These are phyloP conservation scores for Cyclophora punctaria DNA, from an alignment of 2,888 invertebrate species.

Conservation along the genomic window DNA sequence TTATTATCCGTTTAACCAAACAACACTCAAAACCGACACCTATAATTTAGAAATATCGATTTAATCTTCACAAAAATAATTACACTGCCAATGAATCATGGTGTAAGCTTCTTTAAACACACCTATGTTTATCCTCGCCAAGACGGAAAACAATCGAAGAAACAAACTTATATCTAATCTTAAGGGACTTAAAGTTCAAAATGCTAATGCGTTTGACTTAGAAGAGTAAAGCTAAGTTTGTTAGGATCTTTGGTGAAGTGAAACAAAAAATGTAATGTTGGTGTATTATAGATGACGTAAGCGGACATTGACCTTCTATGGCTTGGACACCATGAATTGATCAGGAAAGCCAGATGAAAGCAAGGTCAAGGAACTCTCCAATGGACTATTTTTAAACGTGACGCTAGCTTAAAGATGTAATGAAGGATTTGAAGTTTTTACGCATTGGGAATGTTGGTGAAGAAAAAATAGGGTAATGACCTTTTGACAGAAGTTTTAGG, in stretches of 20 bases:
- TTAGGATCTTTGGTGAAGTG: slow-evolving; percentile 29
- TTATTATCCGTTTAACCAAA: background rate
- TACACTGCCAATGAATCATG: slow-evolving; percentile 2
- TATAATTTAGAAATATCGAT: too few relatives aligned
- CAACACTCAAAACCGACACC: too few relatives aligned
- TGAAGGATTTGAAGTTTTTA: too few relatives aligned
- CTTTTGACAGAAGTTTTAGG: too few relatives aligned
- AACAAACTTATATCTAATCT: too few relatives aligned
- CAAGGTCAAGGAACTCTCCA: slow-evolving; percentile 26
- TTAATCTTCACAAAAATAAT: background rate
- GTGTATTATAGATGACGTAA: slow-evolving; percentile 58
- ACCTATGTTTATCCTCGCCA: too few relatives aligned
- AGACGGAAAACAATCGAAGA: too few relatives aligned
- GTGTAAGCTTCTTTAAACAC: slow-evolving; percentile 1
- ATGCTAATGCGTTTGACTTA: too few relatives aligned
- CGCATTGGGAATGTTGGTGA: too few relatives aligned
- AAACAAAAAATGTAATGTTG: slow-evolving; percentile 44
- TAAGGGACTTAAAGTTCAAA: too few relatives aligned
- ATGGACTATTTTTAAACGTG: slow-evolving; percentile 13
- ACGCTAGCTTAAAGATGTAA: background rate
- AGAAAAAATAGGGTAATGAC: too few relatives aligned
- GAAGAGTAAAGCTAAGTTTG: slow-evolving; percentile 15
- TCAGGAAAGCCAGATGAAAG: slow-evolving; percentile 23
- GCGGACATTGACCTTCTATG: slow-evolving; percentile 42
- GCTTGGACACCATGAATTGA: slow-evolving; percentile 46